A percentile compares a stretch with the other conserved stretches of the same genome.
phyloP scores from a whole-genome alignment of 2,888 invertebrate genomes.

The Sphaeridia pumilis region DNA sequence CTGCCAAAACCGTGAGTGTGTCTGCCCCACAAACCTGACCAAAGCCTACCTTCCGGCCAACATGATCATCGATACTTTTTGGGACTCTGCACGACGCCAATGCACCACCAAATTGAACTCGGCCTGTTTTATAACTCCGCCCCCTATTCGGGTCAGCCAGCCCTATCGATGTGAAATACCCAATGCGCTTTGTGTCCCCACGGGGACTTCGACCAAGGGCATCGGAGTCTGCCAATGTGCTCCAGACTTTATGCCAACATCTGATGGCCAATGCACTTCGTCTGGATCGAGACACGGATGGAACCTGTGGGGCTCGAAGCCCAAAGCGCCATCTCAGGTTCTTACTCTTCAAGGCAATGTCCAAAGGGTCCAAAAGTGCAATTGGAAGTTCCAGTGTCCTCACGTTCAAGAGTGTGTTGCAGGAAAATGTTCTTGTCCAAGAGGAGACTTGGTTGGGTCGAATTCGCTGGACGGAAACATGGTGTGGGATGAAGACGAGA shows the following conservation, averaged over 20 bases:
- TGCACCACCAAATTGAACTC: conserved; percentile 4
- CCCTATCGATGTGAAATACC: conserved; percentile 2
- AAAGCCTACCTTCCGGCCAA: background rate
- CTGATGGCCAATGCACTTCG: background rate
- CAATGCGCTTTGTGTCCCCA: conserved; percentile 1
- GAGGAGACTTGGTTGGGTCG: background rate
- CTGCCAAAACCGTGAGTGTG: conserved; percentile 1
- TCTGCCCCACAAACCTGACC: background rate
- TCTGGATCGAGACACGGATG: background rate
- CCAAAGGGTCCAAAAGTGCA: background rate
- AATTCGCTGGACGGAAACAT: background rate
- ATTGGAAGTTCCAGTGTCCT: conserved; percentile 5
- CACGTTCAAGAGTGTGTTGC: conserved; percentile 6
- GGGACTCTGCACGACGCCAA: conserved; percentile 3
- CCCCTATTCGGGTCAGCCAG: conserved; percentile 1
- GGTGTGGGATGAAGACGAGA: conserved; percentile 3
- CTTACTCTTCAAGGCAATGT: background rate
- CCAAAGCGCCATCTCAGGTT: background rate
- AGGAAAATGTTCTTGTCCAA: conserved; percentile 3
- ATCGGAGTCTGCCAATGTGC: conserved; percentile 1
- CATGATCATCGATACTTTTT: conserved; percentile 2
- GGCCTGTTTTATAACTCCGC: conserved; percentile 1
- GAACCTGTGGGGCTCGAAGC: background rate
- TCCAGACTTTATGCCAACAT: background rate
- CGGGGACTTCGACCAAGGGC: background rate